Evolutionary conservation across 2,888 invertebrate species (phyloP).

Genomic region (Pinctada fucata): DNA sequence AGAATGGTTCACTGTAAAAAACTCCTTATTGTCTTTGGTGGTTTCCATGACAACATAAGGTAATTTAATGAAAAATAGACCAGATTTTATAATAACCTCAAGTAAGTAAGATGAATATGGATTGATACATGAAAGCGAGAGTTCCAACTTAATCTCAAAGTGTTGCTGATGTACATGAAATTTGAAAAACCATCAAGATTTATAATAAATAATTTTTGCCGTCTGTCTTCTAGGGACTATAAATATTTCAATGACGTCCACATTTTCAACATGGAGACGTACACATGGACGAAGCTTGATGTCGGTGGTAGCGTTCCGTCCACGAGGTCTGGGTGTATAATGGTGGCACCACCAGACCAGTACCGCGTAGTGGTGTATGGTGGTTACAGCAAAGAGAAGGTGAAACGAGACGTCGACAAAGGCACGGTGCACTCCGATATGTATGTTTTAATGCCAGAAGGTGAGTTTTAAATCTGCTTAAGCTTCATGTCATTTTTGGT

Average conservation of each 20-base stretch:
- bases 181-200: too few relatives aligned
- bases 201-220: too few relatives aligned
- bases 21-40: conserved; percentile 90
- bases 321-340: conserved; percentile 86
- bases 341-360: conserved; percentile 80
- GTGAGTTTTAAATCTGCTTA: conserved; percentile 43
- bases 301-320: conserved; percentile 82
- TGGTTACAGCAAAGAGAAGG: conserved; percentile 86
- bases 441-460: conserved; percentile 77
- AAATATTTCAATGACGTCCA: conserved; percentile 93
- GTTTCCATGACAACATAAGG: conserved; percentile 88
- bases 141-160: too few relatives aligned
- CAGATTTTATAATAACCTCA: too few relatives aligned
- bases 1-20: conserved; percentile 90
- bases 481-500: too few relatives aligned
- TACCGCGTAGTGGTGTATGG: conserved; percentile 85
- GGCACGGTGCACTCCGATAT: conserved; percentile 86
- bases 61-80: conserved; percentile 34
- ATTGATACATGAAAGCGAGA: too few relatives aligned
- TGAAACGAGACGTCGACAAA: conserved; percentile 86
- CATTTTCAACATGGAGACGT: conserved; percentile 87
- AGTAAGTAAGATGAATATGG: too few relatives aligned
- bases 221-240: conserved; percentile 81
- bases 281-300: conserved; percentile 87
- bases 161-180: too few relatives aligned